phyloP scores from a whole-genome alignment of 2,797 vertebrate species.

The Molossus molossus region DNA sequence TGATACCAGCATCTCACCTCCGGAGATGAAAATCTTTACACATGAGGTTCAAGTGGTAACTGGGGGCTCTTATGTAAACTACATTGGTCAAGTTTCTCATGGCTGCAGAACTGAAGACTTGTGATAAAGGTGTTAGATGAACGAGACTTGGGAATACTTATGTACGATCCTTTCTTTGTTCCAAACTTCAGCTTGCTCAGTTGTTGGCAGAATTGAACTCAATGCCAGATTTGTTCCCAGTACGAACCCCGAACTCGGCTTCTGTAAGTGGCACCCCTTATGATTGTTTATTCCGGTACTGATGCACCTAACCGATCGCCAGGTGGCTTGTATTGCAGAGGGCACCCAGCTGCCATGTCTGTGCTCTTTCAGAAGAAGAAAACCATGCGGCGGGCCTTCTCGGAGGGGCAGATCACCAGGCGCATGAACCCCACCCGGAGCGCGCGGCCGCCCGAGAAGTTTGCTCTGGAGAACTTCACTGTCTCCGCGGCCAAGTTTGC shows the following conservation, averaged over 20 bases:
- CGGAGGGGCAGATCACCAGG: conserved; percentile 90
- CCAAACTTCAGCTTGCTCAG: conserved; percentile 94
- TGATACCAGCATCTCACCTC: background rate
- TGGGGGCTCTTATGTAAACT: accelerated
- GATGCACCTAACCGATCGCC: accelerated
- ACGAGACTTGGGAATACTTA: background rate
- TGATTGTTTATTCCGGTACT: accelerated
- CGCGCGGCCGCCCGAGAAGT: conserved; percentile 96
- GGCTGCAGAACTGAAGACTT: background rate
- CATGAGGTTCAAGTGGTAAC: background rate
- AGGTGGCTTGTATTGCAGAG: background rate
- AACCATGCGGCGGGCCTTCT: conserved; percentile 89
- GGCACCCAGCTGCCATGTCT: background rate
- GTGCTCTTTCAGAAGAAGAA: conserved; percentile 90
- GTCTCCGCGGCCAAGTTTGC: conserved; percentile 87
- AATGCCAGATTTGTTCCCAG: conserved; percentile 93
- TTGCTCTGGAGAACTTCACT: conserved; percentile 93
- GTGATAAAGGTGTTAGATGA: background rate
- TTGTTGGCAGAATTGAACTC: conserved; percentile 95
- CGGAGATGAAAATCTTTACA: background rate
- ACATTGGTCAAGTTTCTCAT: background rate
- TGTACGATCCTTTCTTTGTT: background rate
- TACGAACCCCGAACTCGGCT: conserved; percentile 87
- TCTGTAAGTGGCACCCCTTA: conserved; percentile 90
- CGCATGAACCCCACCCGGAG: conserved; percentile 95